Evolutionary conservation across 2,113 vertebrate species (phyloP).

Genomic region (Ophthalmolycus amberensis): DNA sequence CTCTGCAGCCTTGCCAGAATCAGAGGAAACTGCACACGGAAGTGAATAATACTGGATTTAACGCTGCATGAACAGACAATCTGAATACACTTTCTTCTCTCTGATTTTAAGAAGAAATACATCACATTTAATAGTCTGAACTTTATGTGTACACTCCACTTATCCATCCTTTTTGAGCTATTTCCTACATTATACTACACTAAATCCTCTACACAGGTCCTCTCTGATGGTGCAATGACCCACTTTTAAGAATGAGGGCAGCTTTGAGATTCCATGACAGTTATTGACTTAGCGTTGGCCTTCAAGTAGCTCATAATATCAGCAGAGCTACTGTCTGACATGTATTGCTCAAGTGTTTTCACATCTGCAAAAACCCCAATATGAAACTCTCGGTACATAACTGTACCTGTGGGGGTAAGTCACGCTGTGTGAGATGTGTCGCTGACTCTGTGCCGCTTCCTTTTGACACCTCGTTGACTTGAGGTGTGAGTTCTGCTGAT

Average conservation of each 20-base stretch:
- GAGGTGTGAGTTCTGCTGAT: constrained; percentile 43
- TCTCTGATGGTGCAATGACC: constrained; percentile 20
- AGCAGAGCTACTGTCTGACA: constrained; percentile 15
- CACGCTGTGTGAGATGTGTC: constrained; percentile 30
- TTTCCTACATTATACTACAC: not conserved
- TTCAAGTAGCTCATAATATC: not conserved
- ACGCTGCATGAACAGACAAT: not conserved
- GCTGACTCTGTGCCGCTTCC: constrained; percentile 23
- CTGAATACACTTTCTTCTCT: not conserved
- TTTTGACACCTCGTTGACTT: constrained; percentile 30
- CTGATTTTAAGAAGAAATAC: not conserved
- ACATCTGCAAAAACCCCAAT: constrained; percentile 32
- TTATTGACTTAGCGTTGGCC: constrained; percentile 35
- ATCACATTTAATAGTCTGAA: not conserved
- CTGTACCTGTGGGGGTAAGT: not conserved
- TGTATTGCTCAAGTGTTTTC: constrained; percentile 39
- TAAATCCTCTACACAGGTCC: constrained; percentile 6
- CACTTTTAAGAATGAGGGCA: constrained; percentile 12
- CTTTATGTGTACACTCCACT: not conserved
- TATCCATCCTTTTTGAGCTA: not conserved
- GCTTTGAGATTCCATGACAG: not conserved
- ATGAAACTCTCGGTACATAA: constrained; percentile 19
- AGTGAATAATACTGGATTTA: not conserved
- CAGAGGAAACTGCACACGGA: not conserved
- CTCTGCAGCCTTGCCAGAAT: not conserved